Evolutionary conservation across 2,888 invertebrate genomes (phyloP), one percentile per base, ranked within the genome.

Genomic region (Frankliniella intonsa): DNA sequence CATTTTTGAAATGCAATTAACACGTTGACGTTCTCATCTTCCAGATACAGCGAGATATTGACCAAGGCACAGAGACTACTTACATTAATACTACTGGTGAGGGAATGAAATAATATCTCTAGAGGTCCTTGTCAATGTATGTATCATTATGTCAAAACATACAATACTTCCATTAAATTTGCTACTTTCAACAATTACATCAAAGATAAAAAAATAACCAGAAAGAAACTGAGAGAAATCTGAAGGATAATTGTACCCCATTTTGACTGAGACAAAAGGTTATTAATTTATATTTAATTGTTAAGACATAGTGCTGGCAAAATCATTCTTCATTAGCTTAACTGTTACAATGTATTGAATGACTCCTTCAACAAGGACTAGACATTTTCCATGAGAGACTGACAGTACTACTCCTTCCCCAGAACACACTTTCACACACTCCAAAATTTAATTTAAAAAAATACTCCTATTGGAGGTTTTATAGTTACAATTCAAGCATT

Each of bases 291-390:
- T 17, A n/a, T 62, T n/a, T 17, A 19, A 62, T n/a, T 19, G 62
- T 10, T n/a, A 62, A 19, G 14, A 62, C 5, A 19, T n/a, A 62
- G n/a, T 8, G n/a, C n/a, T 7, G 17, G 62, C 7, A 62, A 17
- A 62, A n/a, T 62, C n/a, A 17, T 62, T n/a, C 62, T 62, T 19
- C 62, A 62, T n/a, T 19, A 62, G 17, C 62, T 17, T 38, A 38
- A 5, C 38, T 2, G 38, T 5, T 38, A 38, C 62, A 12, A 62
- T 19, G 14, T 1, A 62, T 19, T 14, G 19, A 62, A 17, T 62
- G 62, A n/a, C 62, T 62, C 62, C 62, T 62, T 62, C 62, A 62
- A 17, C 62, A 62, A 62, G 62, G 62, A 62, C 62, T 62, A 62
- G 62, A 62, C 62, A 62, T n/a, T 19, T 14, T 19, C 17, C 19